phyloP scores from a whole-genome alignment of 2,113 vertebrate genomes.

The Pseudopodoces humilis region DNA sequence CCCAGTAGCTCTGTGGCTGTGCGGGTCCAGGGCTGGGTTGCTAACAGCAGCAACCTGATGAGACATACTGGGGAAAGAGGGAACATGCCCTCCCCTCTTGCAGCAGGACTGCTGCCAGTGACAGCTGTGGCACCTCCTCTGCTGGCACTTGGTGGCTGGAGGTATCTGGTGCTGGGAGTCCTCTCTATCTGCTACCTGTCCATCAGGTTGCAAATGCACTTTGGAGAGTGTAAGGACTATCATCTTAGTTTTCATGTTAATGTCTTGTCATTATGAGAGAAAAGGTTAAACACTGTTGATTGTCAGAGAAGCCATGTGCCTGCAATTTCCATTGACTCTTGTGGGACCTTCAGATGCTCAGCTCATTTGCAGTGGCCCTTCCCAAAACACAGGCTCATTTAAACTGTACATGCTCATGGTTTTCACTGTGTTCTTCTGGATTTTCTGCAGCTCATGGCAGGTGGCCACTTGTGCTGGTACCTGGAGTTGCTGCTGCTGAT shows the following conservation, averaged over 20 bases:
- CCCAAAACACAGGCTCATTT: background rate
- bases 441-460: background rate
- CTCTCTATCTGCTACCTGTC: background rate
- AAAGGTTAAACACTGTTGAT: background rate
- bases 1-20: background rate
- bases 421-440: background rate
- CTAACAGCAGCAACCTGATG: rapidly evolving
- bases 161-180: background rate
- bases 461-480: background rate
- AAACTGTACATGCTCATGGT: background rate
- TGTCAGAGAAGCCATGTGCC: background rate
- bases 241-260: background rate
- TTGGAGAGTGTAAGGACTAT: background rate
- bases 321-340: background rate
- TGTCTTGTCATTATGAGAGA: background rate
- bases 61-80: background rate
- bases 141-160: background rate
- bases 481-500: background rate
- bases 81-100: background rate
- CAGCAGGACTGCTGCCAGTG: background rate
- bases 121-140: background rate
- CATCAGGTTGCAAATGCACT: background rate
- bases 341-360: background rate
- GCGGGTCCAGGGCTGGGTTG: background rate
- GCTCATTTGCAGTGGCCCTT: background rate